A percentile compares a stretch with the other conserved stretches of the same genome.
phyloP scores from a whole-genome alignment of 37 sponge, comb jelly and placozoan species.

The Eunapius fragilis region DNA sequence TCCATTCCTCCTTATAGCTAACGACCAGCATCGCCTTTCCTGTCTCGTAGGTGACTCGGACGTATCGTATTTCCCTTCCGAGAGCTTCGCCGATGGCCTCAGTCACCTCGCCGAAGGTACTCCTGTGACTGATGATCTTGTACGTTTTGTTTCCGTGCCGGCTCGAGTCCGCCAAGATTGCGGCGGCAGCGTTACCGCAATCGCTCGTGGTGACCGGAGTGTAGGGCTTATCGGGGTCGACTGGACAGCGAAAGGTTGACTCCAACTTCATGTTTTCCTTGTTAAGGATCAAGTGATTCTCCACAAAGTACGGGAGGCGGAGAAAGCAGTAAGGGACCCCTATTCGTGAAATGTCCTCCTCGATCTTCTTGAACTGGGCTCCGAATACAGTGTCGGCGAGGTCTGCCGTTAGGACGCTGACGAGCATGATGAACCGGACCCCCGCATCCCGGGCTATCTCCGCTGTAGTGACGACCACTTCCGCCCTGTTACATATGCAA shows the following conservation, averaged over 20 bases:
- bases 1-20: slow-evolving; percentile 26
- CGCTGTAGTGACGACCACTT: slow-evolving; percentile 42
- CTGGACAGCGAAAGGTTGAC: slow-evolving; percentile 7
- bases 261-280: background rate
- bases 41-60: slow-evolving; percentile 39
- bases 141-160: slow-evolving; percentile 37
- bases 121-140: slow-evolving; percentile 50
- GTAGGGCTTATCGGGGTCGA: slow-evolving; percentile 20
- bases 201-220: slow-evolving; percentile 35
- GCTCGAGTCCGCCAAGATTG: slow-evolving; percentile 17
- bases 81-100: slow-evolving; percentile 32
- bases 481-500: slow-evolving; percentile 39
- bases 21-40: slow-evolving; percentile 18
- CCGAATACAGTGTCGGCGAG: slow-evolving; percentile 41
- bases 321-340: slow-evolving; percentile 54
- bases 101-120: slow-evolving; percentile 32
- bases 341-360: slow-evolving; percentile 23
- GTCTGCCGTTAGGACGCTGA: slow-evolving; percentile 37
- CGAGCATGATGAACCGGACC: slow-evolving; percentile 43
- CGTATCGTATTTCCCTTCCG: slow-evolving; percentile 48
- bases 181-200: slow-evolving; percentile 52
- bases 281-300: slow-evolving; percentile 24
- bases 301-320: slow-evolving; percentile 70
- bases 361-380: slow-evolving; percentile 34
- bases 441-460: slow-evolving; percentile 63